phyloP scores from a whole-genome alignment of 2,797 vertebrate species.

The Gallirallus australis region DNA sequence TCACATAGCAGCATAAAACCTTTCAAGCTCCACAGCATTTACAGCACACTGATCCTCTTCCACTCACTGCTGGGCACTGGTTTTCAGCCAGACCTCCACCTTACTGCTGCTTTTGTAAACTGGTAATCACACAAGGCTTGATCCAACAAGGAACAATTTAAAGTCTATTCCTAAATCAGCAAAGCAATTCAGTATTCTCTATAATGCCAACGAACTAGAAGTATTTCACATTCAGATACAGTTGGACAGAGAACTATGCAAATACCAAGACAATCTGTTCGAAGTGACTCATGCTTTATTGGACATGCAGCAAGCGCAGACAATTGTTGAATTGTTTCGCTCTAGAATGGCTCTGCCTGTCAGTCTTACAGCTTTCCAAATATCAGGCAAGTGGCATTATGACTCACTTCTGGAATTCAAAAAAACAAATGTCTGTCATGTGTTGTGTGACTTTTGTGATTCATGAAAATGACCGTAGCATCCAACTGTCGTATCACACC shows the following conservation, averaged over 20 bases:
- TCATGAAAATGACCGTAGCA: background rate
- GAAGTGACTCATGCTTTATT: background rate
- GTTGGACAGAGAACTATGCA: background rate
- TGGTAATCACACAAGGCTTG: rapidly evolving
- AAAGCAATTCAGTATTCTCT: background rate
- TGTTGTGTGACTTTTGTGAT: slow-evolving; percentile 30
- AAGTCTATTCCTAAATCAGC: background rate
- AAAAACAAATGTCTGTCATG: background rate
- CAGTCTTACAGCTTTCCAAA: slow-evolving; percentile 3
- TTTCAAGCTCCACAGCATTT: background rate
- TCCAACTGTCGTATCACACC: background rate
- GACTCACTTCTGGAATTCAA: slow-evolving; percentile 50
- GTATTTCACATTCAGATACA: background rate
- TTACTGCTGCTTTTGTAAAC: background rate
- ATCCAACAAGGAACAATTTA: background rate
- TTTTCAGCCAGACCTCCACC: background rate
- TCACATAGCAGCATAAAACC: background rate
- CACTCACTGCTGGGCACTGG: background rate
- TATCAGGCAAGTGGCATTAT: background rate
- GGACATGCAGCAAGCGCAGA: background rate
- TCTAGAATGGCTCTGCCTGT: slow-evolving; percentile 15
- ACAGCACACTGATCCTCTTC: too few species aligned
- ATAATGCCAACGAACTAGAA: background rate
- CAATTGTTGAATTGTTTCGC: slow-evolving; percentile 26
- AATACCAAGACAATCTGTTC: background rate